Conservation (phyloP, 2,797 vertebrate genomes). For the Pelodytes ibericus region DNA sequence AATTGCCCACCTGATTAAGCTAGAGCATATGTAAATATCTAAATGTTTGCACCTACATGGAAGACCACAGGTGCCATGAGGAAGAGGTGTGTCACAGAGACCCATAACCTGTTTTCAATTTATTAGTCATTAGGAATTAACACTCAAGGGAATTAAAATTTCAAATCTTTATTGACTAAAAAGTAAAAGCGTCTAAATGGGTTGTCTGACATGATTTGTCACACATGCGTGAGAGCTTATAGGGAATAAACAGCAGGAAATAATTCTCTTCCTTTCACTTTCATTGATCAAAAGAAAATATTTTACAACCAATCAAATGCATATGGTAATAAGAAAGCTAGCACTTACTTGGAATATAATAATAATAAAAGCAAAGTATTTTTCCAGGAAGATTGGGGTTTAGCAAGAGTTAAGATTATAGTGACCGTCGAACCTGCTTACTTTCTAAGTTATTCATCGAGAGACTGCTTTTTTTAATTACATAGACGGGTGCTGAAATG, state of each 20-base stretch:
- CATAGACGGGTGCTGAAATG: no score
- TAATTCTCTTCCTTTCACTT: constrained; percentile 28
- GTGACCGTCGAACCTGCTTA: no score
- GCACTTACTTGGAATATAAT: no score
- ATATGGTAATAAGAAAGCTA: neutral
- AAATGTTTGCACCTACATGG: constrained; percentile 54
- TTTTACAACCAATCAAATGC: constrained; percentile 21
- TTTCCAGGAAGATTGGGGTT: neutral
- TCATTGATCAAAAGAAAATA: constrained; percentile 16
- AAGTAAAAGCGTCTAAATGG: constrained; percentile 19
- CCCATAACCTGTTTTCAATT: constrained; percentile 42
- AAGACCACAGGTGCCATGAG: constrained; percentile 50
- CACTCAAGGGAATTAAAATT: constrained; percentile 47
- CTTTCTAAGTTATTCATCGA: no score
- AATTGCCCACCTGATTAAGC: constrained; percentile 47
- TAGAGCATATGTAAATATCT: constrained; percentile 50
- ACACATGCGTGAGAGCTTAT: constrained; percentile 21
- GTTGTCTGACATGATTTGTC: neutral
- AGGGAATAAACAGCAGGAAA: constrained; percentile 31
- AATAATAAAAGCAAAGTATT: no score
- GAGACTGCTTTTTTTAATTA: no score
- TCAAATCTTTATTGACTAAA: constrained; percentile 33
- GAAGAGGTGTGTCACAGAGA: constrained; percentile 47
- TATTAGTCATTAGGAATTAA: constrained; percentile 54
- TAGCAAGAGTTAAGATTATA: no score